phyloP scores from a whole-genome alignment of 2,888 invertebrate species.

The Hemicrepidius hirtus region DNA sequence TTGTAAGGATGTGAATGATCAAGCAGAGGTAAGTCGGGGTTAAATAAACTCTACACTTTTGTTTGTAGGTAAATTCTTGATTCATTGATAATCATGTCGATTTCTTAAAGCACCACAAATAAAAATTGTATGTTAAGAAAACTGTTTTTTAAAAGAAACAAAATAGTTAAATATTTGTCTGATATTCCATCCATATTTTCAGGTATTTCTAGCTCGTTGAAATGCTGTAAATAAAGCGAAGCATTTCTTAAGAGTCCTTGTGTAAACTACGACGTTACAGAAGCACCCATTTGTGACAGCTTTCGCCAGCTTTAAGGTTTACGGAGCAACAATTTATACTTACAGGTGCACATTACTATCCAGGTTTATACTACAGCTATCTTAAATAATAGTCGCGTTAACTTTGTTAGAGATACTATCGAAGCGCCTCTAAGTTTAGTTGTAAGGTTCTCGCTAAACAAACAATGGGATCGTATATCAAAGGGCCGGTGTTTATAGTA shows the following conservation, averaged over 20 bases:
- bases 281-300: conserved; percentile 4
- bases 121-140: conserved; percentile 12
- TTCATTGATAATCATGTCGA: too few species aligned
- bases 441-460: conserved; percentile 29
- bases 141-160: conserved; percentile 27
- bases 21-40: too few species aligned
- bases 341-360: conserved; percentile 26
- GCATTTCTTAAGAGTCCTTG: conserved; percentile 25
- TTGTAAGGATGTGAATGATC: too few species aligned
- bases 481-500: conserved; percentile 30
- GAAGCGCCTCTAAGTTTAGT: conserved; percentile 29
- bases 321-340: background rate
- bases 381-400: conserved; percentile 25
- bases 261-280: background rate
- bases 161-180: conserved; percentile 30
- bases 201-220: conserved; percentile 33
- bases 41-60: too few species aligned
- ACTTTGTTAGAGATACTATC: conserved; percentile 35
- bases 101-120: too few species aligned
- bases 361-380: conserved; percentile 4
- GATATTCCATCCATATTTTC: conserved; percentile 38
- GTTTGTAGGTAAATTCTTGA: too few species aligned
- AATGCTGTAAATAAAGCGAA: conserved; percentile 38
- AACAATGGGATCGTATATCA: conserved; percentile 39
- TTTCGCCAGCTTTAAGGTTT: conserved; percentile 15